phyloP scores from a whole-genome alignment of 2,113 vertebrate species.

The Pao palembangensis region DNA sequence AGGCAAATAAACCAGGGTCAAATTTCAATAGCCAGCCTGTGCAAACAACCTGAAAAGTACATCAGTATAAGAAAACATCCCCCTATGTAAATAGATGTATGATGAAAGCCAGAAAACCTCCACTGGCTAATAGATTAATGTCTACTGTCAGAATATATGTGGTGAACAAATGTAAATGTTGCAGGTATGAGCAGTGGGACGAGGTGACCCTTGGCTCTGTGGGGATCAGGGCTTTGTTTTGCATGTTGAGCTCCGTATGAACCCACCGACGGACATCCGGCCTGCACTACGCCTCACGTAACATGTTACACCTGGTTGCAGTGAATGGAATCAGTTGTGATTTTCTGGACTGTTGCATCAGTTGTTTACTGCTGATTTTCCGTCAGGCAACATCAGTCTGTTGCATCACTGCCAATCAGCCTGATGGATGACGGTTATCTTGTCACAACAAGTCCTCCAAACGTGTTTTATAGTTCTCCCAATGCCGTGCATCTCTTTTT shows the following conservation, averaged over 20 bases:
- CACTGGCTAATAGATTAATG: too few species aligned
- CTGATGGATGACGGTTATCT: slow-evolving; percentile 48
- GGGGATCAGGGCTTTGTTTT: not conserved
- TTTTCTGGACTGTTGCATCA: slow-evolving; percentile 76
- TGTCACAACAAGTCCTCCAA: slow-evolving; percentile 39
- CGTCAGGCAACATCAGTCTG: slow-evolving; percentile 65
- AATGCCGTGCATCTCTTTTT: not conserved
- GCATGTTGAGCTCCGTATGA: not conserved
- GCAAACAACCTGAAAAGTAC: slow-evolving; percentile 24
- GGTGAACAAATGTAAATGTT: slow-evolving; percentile 14
- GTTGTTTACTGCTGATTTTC: slow-evolving; percentile 79
- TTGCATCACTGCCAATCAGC: slow-evolving; percentile 76
- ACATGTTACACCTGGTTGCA: slow-evolving; percentile 69
- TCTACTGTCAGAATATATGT: too few species aligned
- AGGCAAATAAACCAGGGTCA: slow-evolving; percentile 23
- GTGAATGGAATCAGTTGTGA: slow-evolving; percentile 69
- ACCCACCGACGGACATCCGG: not conserved
- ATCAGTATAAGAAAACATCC: too few species aligned
- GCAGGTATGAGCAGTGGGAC: slow-evolving; percentile 10
- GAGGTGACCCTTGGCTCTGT: not conserved
- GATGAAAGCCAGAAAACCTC: too few species aligned
- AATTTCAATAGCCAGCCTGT: slow-evolving; percentile 25
- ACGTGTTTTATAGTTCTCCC: slow-evolving; percentile 4
- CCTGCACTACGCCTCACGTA: slow-evolving; percentile 45
- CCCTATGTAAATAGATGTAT: too few species aligned